Percentiles rank a stretch among this genome's conserved stretches.
These are phyloP conservation scores for Pavo muticus DNA, from an alignment of 2,113 vertebrate species.

Conservation along the genomic window DNA sequence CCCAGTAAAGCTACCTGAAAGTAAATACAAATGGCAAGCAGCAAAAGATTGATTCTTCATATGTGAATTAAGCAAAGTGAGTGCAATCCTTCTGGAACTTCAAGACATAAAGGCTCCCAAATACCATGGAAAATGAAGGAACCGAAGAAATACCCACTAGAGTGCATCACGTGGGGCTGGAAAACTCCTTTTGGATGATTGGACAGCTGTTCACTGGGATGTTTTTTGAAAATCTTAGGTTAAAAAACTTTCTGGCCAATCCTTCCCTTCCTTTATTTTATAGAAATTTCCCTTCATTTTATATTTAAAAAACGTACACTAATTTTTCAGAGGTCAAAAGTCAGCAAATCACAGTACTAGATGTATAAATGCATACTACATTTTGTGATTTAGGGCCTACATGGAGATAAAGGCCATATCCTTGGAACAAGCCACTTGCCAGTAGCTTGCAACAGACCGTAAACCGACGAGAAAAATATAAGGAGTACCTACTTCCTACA, in stretches of 20 bases:
- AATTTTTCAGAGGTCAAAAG: background rate
- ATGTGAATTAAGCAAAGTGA: background rate
- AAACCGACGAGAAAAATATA: background rate
- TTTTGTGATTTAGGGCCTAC: background rate
- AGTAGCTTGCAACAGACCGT: background rate
- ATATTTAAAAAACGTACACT: background rate
- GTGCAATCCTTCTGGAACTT: background rate
- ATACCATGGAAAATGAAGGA: background rate
- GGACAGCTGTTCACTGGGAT: background rate
- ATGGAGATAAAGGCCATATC: background rate
- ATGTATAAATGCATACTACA: background rate
- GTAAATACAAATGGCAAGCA: background rate
- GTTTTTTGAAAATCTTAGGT: background rate
- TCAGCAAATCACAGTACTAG: background rate
- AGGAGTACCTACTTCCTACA: background rate
- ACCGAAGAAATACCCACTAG: background rate
- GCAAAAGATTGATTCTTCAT: background rate
- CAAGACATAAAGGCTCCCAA: rapidly evolving
- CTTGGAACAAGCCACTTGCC: background rate
- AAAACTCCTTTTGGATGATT: background rate
- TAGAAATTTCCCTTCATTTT: background rate
- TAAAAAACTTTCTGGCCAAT: background rate
- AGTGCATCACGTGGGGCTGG: background rate
- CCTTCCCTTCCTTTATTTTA: background rate
- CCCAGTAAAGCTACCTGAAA: background rate